Percentiles rank a stretch among this genome's conserved stretches.
Evolutionary conservation across 2,113 vertebrate genomes (phyloP).

Genomic region (Corapipo altera): DNA sequence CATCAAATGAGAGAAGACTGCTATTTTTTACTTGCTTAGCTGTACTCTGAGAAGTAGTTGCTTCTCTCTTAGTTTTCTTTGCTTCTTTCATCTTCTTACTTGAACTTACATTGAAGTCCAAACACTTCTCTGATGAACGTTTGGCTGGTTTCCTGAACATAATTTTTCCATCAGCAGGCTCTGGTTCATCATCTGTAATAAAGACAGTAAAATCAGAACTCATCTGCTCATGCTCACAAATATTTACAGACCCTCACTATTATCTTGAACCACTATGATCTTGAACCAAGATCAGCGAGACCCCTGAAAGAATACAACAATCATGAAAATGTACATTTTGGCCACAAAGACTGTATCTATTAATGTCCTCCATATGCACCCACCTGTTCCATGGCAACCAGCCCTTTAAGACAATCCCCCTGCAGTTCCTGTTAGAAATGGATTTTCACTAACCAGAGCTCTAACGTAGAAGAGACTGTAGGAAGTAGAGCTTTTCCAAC

Average conservation of each 20-base stretch:
- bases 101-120: conserved; percentile 88
- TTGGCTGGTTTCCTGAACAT: conserved; percentile 92
- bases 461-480: not conserved
- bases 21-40: conserved; percentile 89
- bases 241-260: not conserved
- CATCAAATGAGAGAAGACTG: conserved; percentile 93
- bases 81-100: conserved; percentile 86
- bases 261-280: not conserved
- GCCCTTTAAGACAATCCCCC: not conserved
- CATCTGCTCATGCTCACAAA: not conserved
- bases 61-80: conserved; percentile 63
- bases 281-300: not conserved
- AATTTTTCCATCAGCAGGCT: conserved; percentile 87
- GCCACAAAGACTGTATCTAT: not conserved
- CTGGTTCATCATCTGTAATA: conserved; percentile 77
- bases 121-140: conserved; percentile 82
- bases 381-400: not conserved
- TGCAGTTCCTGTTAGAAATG: not conserved
- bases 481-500: not conserved
- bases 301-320: not conserved
- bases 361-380: not conserved
- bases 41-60: conserved; percentile 63
- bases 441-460: not conserved
- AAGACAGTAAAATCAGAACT: conserved; percentile 13
- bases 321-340: not conserved